phyloP scores from a whole-genome alignment of 2,888 invertebrate genomes.

The Erynnis tages region DNA sequence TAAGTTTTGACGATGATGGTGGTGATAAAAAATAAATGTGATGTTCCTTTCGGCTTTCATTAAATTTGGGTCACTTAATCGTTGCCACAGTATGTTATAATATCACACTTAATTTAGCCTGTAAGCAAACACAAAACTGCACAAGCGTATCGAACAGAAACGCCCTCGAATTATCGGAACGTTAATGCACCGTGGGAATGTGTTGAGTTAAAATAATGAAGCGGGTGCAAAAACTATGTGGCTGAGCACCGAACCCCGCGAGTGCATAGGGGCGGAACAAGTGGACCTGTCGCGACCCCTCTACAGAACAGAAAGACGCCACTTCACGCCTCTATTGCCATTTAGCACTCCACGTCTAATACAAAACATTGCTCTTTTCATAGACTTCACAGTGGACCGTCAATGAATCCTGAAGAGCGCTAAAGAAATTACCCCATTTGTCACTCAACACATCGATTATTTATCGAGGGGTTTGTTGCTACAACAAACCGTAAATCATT shows the following conservation, averaged over 20 bases:
- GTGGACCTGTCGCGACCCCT: constrained; percentile 52
- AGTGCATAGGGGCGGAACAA: constrained; percentile 80
- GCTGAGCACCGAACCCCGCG: constrained; percentile 59
- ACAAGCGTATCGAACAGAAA: neutral
- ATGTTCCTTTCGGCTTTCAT: no score
- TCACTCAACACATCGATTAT: neutral
- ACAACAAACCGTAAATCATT: no score
- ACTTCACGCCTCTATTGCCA: constrained; percentile 29
- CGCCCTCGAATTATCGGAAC: constrained; percentile 21
- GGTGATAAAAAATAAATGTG: no score
- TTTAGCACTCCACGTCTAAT: constrained; percentile 15
- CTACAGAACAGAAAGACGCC: constrained; percentile 28
- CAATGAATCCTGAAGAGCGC: constrained; percentile 5
- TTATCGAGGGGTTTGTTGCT: neutral
- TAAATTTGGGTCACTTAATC: no score
- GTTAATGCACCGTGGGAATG: constrained; percentile 62
- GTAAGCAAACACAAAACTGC: neutral
- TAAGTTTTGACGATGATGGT: no score
- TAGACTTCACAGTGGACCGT: constrained; percentile 9
- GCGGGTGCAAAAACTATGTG: constrained; percentile 72
- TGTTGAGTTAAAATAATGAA: constrained; percentile 51
- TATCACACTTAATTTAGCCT: neutral
- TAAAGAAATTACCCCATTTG: neutral
- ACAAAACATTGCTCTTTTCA: constrained; percentile 21
- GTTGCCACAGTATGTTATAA: no score